Evolutionary conservation across 2,113 vertebrate species (phyloP).

Genomic region (Saccopteryx leptura): DNA sequence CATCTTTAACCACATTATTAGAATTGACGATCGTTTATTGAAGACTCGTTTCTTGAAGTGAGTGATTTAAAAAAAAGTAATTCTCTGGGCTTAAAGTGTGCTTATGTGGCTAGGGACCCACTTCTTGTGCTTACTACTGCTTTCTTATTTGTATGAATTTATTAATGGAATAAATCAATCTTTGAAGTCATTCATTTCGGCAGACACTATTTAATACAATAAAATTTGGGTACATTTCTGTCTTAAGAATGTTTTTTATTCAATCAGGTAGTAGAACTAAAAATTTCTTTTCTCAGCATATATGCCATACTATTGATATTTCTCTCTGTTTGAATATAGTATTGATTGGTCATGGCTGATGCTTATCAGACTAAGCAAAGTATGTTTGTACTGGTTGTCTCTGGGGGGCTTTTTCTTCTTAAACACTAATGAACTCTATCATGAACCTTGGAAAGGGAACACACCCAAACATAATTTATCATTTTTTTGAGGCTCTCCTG

Average conservation of each 20-base stretch:
- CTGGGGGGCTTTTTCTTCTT: slow-evolving; percentile 47
- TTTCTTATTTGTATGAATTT: slow-evolving; percentile 59
- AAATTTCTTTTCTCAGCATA: background rate
- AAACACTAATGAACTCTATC: background rate
- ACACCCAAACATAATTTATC: background rate
- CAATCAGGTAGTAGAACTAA: background rate
- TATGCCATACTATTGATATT: background rate
- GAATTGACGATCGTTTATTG: background rate
- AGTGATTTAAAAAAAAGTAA: slow-evolving; percentile 34
- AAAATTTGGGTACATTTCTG: slow-evolving; percentile 19
- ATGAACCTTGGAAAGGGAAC: slow-evolving; percentile 33
- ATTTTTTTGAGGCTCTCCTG: slow-evolving; percentile 50
- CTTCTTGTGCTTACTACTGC: background rate
- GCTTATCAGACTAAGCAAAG: slow-evolving; percentile 16
- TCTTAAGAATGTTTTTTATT: slow-evolving; percentile 32
- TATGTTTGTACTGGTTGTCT: slow-evolving; percentile 35
- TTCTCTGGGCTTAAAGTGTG: background rate
- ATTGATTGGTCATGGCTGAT: slow-evolving; percentile 17
- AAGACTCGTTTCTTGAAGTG: background rate
- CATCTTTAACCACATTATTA: background rate
- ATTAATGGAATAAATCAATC: slow-evolving; percentile 9
- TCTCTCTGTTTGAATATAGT: slow-evolving; percentile 14
- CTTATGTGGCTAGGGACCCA: background rate
- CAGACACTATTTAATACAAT: slow-evolving; percentile 13
- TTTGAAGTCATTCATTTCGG: slow-evolving; percentile 11